phyloP scores from a whole-genome alignment of 2,888 invertebrate species.

The Eretmocerus hayati region DNA sequence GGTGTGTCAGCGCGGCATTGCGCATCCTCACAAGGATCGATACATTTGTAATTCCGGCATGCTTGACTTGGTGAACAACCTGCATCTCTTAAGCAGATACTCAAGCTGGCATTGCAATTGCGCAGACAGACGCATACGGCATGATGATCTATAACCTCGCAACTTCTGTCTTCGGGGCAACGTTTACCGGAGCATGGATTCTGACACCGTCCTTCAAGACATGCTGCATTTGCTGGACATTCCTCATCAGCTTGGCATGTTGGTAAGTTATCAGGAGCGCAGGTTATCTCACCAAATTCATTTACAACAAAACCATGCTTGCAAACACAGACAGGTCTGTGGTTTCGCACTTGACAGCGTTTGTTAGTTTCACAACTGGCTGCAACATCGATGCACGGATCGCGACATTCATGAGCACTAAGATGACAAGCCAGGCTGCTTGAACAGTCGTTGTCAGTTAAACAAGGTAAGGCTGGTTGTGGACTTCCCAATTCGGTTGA shows the following conservation, averaged over 20 bases:
- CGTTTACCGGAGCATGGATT: constrained; percentile 68
- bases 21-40: constrained; percentile 81
- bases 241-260: constrained; percentile 77
- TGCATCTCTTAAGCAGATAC: constrained; percentile 82
- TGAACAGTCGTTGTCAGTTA: constrained; percentile 65
- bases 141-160: constrained; percentile 81
- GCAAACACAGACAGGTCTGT: constrained; percentile 80
- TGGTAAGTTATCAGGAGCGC: constrained; percentile 72
- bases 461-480: constrained; percentile 56
- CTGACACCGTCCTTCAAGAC: constrained; percentile 75
- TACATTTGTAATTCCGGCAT: constrained; percentile 82
- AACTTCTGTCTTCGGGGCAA: constrained; percentile 77
- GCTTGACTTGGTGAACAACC: constrained; percentile 81
- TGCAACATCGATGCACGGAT: constrained; percentile 66
- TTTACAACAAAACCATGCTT: constrained; percentile 83
- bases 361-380: constrained; percentile 74
- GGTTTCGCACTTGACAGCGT: constrained; percentile 80
- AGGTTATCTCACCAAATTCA: constrained; percentile 78
- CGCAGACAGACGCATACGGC: constrained; percentile 80
- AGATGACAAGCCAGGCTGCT: constrained; percentile 67
- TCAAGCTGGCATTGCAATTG: constrained; percentile 78
- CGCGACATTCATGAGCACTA: constrained; percentile 65
- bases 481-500: constrained; percentile 53
- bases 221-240: constrained; percentile 80
- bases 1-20: constrained; percentile 80